Base-by-base conservation (phyloP, 2,797 vertebrate species). In the Poecilia picta region DNA sequence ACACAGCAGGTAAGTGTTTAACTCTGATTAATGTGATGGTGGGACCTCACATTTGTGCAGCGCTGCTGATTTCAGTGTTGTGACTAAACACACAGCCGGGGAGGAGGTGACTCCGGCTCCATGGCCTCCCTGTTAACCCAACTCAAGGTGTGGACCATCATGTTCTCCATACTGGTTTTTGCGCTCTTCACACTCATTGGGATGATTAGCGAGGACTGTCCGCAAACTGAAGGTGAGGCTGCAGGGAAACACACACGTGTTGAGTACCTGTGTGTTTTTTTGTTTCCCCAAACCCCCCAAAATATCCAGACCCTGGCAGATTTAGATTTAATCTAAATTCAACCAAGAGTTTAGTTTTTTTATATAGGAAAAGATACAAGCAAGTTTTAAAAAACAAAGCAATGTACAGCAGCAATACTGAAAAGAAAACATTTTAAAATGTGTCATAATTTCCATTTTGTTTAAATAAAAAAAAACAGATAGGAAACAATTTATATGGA, bases 91-190 rank as follows among this genome's bases (percentile, higher is more conserved):
- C 55, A 16, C 68, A 87, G 82, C 59, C 28, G 73, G 36, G 12
- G n/a, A 31, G 25, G 57, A 53, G 15, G 41, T 1, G 0, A 45
- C 39, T n/a, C 55, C 46, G 75, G 51, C n/a, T 66, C 81, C 86
- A 95, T 95, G 95, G 90, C 86, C 2, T 91, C 85, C 77, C 78
- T 79, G 3, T 80, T 91, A 31, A 88, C 91, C 2, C 94, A 95
- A 86, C 79, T 95, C 81, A 95, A 96, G 83, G 87, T 41, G 62
- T 16, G 88, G 81, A 88, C 71, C 5, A 90, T 96, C 78, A 2
- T 94, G 46, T 93, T 95, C 77, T 94, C 93, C 47, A 85, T 96
- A 31, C 49, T 95, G 85, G 91, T 95, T 51, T 96, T 96, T 43
- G 59, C 83, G 82, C 87, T 96, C 73, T 91, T 94, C 85, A 93